Conservation (phyloP, 1,140 invertebrate genomes). For the Coelopa frigida region DNA sequence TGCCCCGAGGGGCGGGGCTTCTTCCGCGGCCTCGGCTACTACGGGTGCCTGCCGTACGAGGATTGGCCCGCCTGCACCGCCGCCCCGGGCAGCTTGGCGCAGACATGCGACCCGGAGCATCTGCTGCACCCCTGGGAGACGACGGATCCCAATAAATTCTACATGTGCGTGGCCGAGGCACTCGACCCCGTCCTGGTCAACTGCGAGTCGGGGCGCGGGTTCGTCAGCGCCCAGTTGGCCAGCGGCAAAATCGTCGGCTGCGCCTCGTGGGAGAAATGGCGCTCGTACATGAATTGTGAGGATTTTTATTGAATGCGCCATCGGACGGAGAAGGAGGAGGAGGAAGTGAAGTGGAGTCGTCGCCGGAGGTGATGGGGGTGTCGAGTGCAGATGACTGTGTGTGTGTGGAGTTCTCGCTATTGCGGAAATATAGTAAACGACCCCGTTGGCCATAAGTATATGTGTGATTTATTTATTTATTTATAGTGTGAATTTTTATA, state of each 20-base stretch:
- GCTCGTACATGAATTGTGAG: conserved; percentile 31
- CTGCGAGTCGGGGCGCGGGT: conserved; percentile 18
- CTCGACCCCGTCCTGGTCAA: conserved; percentile 10
- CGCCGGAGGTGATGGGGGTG: too few relatives aligned
- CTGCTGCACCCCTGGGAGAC: conserved; percentile 22
- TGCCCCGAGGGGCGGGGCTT: conserved; percentile 37
- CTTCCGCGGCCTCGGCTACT: conserved; percentile 34
- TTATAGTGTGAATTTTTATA: too few relatives aligned
- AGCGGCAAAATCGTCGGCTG: conserved; percentile 24
- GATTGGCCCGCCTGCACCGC: conserved; percentile 33
- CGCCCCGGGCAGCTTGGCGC: not conserved
- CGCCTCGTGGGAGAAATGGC: conserved; percentile 33
- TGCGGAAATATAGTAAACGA: too few relatives aligned
- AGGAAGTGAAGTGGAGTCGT: too few relatives aligned
- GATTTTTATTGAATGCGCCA: conserved; percentile 31
- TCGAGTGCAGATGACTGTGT: too few relatives aligned
- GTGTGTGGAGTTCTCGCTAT: too few relatives aligned
- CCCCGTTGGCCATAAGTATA: too few relatives aligned
- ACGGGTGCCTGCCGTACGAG: conserved; percentile 31
- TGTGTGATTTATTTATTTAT: too few relatives aligned
- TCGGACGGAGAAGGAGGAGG: too few relatives aligned
- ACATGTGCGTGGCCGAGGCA: conserved; percentile 19
- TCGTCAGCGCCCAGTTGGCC: conserved; percentile 14
- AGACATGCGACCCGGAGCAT: conserved; percentile 18
- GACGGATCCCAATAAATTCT: conserved; percentile 20